phyloP scores from a whole-genome alignment of 2,113 vertebrate genomes.

The Sinocyclocheilus anophthalmus region DNA sequence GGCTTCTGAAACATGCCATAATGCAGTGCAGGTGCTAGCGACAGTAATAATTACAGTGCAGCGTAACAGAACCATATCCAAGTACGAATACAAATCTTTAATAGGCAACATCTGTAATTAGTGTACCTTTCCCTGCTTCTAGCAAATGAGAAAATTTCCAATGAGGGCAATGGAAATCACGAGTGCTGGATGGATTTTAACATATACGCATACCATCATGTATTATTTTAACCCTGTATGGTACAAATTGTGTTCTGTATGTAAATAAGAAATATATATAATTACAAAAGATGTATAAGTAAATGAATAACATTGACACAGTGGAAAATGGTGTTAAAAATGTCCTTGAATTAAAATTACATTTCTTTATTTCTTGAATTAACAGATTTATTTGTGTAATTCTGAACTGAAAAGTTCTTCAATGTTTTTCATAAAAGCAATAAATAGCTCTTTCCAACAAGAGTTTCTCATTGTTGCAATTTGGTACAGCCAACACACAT shows the following conservation, averaged over 20 bases:
- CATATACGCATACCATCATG: not conserved
- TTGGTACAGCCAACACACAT: no score
- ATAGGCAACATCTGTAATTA: not conserved
- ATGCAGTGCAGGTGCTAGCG: slow-evolving; percentile 31
- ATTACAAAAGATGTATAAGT: not conserved
- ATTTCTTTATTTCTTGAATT: not conserved
- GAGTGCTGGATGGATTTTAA: not conserved
- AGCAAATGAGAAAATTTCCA: not conserved
- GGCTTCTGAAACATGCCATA: slow-evolving; percentile 42
- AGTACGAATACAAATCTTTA: not conserved
- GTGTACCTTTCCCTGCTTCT: not conserved
- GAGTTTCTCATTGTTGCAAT: not conserved
- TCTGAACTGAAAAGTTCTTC: not conserved
- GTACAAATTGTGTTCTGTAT: no score
- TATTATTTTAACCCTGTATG: not conserved
- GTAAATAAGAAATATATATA: no score
- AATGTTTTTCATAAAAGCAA: no score
- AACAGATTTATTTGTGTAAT: not conserved
- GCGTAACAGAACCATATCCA: slow-evolving; percentile 12
- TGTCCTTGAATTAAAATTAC: not conserved
- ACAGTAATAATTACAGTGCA: slow-evolving; percentile 30
- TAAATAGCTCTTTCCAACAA: not conserved
- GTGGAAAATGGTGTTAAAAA: not conserved
- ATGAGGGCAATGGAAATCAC: not conserved
- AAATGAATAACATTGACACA: not conserved